Conservation (phyloP, 1,140 invertebrate species). For the Caenorhabditis latens region DNA sequence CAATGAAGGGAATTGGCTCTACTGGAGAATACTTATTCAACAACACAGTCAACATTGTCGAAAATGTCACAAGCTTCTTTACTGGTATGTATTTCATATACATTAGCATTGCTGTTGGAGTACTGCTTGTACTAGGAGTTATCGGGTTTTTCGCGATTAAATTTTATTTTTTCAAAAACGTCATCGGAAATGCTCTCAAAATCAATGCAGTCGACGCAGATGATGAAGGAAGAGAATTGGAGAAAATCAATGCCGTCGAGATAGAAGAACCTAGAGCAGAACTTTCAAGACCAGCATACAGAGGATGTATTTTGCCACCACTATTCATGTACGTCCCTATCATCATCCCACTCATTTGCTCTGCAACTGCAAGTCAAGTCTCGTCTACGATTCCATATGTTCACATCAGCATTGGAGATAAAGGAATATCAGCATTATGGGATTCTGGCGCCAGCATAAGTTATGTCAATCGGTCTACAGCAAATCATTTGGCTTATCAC, state of each 20-base stretch:
- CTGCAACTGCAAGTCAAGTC: not conserved
- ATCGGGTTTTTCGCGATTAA: too few relatives aligned
- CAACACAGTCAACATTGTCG: too few relatives aligned
- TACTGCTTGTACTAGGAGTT: too few relatives aligned
- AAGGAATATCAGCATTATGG: not conserved
- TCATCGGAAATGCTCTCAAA: not conserved
- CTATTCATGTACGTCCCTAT: not conserved
- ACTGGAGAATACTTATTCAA: too few relatives aligned
- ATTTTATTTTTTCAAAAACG: too few relatives aligned
- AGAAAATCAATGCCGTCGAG: not conserved
- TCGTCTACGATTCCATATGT: not conserved
- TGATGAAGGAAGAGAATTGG: not conserved
- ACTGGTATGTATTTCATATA: too few relatives aligned
- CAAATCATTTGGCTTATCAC: not conserved
- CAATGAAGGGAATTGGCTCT: too few relatives aligned
- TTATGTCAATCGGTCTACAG: not conserved
- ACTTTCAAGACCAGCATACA: not conserved
- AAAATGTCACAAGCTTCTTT: too few relatives aligned
- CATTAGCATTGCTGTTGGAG: too few relatives aligned
- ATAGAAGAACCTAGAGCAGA: not conserved
- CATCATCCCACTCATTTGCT: not conserved
- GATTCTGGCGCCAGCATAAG: constrained; percentile 2
- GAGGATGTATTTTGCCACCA: not conserved
- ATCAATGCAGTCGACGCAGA: not conserved
- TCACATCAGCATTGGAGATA: not conserved